Base-by-base conservation (phyloP, 2,888 invertebrate species). In the Pterobdella sp. region DNA sequence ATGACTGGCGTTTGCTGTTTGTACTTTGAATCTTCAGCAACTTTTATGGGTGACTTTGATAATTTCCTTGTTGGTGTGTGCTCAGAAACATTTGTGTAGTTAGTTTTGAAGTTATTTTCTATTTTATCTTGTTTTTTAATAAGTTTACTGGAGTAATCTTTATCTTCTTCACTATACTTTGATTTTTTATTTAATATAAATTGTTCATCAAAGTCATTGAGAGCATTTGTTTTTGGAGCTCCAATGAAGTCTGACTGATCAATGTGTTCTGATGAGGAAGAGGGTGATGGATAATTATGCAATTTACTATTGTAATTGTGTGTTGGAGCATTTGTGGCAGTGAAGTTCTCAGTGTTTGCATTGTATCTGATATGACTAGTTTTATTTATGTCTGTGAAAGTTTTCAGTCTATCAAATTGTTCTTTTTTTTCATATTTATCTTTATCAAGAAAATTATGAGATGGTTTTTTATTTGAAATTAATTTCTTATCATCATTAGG, bases 231-330 rank as follows among this genome's bases (percentile, higher is more conserved):
- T 22, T 42, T 42, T 7, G 49, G 10, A 22, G 22, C 49, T 7
- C 7, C 10, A 7, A 22, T 42, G 49, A 42, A 70, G 42, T 70
- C 70, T 10, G 49, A 52, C 18, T 29, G 42, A 32, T 70, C 70
- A 37, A 70, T 37, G 14, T 36, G 70, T 56, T 70, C 70, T 1
- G 70, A 70, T 1, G 70, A 70, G 49, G 70, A 70, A 70, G 70
- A 70, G 1, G 70, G 70, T 52, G 70, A 70, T 22, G 70, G 70
- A 32, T 37, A 70, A n/a, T 31, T 52, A 56, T 70, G 70, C 35
- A 70, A 35, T 31, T 42, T 42, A 22, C 22, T 42, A 22, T 42
- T 42, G 49, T 42, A 42, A 22, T 42, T 42, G 49, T 42, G 7
- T 7, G 10, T 42, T 7, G 22, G 49, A 22, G 49, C 10, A 14